Base-by-base conservation (phyloP, 2,888 invertebrate species). In the Eupeodes latifasciatus region DNA sequence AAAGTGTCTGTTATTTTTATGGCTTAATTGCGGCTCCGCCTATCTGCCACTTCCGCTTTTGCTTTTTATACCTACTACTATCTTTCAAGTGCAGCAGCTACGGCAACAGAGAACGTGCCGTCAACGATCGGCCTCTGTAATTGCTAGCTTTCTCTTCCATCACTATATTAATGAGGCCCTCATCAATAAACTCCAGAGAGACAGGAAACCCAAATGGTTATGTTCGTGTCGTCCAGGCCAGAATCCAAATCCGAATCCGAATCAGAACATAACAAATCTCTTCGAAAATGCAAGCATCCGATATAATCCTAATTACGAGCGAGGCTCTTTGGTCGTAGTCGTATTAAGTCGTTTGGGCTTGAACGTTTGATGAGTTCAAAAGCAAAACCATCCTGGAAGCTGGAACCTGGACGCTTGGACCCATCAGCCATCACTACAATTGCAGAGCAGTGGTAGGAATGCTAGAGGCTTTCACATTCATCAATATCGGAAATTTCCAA, bases 1-100 rank as follows among this genome's bases (percentile, higher is more conserved):
- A 85, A 85, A 84, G 81, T 85, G 85, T 85, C 85, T 88, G 81
- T 85, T 88, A 81, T 85, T 88, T 88, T 88, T 88, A 85, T 88
- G 84, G 85, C 85, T 88, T 88, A 88, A 88, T 88, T 88, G 85
- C 69, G 78, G 75, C 53, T 49, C 78, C 78, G 81, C 85, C 85
- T 81, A 81, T 81, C 80, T 49, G 80, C 51, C 76, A n/a, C 57
- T 44, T 12, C 27, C 59, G 53, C 11, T 36, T 14, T 67, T 51
- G 49, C 40, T 40, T 14, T 49, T 61, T 9, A 7, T 36, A 59
- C 5, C 81, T 81, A 27, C 2, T 59, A 14, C 57, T 27, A 5
- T 27, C 2, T 16, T 57, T 62, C 69, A 19, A 67, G 40, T 59
- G 51, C 51, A 57, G 12, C 44, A 59, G n/a, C 57, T 51, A 3